Base-by-base conservation (phyloP, 2,113 vertebrate species). In the Pterocles burchelli region DNA sequence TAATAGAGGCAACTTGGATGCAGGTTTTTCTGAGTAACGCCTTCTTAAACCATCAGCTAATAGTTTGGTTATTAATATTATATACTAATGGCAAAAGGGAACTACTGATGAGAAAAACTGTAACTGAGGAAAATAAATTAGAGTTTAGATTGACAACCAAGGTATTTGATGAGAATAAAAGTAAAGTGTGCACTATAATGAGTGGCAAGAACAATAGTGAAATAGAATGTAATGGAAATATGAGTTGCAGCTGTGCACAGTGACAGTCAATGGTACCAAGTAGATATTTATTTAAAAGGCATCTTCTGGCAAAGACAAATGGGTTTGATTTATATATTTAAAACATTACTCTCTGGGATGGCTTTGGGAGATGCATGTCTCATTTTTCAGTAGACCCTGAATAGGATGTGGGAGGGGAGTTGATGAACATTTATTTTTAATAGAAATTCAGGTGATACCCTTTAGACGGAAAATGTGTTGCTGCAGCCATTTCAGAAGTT, bases 301-400 rank as follows among this genome's bases (percentile, higher is more conserved):
- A 81, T 41, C 51, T 62, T 24, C 65, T 77, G 65, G 49, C 73
- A 93, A 86, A 96, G 86, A 92, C 48, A 95, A 90, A 95, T 88
- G 68, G 9, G 31, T 45, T 59, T 95, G 81, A 63, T 81, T 81
- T 93, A 91, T 92, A 93, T 94, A 85, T 92, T 88, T 89, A 88
- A 90, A 82, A 73, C 10, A 33, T 52, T 90, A 52, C 24, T 88
- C 36, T 81, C 36, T 54, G 28, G 58, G 48, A 58, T 63, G 41
- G 41, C 31, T 54, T 65, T 46, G 49, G 57, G 55, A 78, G 77
- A 88, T 45, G 65, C 7, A 17, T 22, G 21, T 59, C 70, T 94
- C 57, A 76, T 95, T 95, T 89, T 41, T 28, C 62, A 55, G 21
- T 28, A 52, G 33, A 31, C n/a, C 11, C 11, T 45, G 16, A 62